These are phyloP conservation scores for Sebastes minor DNA, from an alignment of 2,797 vertebrate species.

Conservation along the genomic window DNA sequence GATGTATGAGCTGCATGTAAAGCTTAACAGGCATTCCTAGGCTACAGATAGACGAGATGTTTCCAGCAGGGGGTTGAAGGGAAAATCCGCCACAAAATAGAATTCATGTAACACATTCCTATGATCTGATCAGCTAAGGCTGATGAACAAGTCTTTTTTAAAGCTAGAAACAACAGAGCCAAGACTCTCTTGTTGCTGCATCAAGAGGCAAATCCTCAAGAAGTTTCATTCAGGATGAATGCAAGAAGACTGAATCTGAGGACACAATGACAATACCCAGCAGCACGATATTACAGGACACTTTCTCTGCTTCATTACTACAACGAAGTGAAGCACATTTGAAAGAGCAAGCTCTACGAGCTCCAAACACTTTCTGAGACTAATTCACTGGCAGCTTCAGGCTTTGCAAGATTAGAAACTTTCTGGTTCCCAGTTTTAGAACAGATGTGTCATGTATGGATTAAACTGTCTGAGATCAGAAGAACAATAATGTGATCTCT, in stretches of 20 bases:
- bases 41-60: conserved; percentile 13
- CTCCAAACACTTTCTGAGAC: conserved; percentile 4
- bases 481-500: neutral
- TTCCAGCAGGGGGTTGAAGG: conserved; percentile 18
- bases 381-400: neutral
- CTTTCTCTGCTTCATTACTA: neutral
- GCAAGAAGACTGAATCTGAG: conserved; percentile 3
- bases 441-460: conserved; percentile 14
- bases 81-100: conserved; percentile 28
- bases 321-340: neutral
- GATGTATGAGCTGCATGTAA: neutral
- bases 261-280: conserved; percentile 15
- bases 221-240: conserved; percentile 19
- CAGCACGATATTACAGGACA: neutral
- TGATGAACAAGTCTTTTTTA: conserved; percentile 38
- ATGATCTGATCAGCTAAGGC: conserved; percentile 52
- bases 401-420: conserved; percentile 40
- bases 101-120: conserved; percentile 28
- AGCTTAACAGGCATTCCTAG: conserved; percentile 23
- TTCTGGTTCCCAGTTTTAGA: conserved; percentile 29
- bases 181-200: conserved; percentile 26
- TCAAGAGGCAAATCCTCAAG: conserved; percentile 45
- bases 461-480: conserved; percentile 29
- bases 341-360: neutral
- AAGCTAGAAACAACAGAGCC: conserved; percentile 23